phyloP scores from a whole-genome alignment of 2,888 invertebrate genomes.

The Schrankia costaestrigalis region DNA sequence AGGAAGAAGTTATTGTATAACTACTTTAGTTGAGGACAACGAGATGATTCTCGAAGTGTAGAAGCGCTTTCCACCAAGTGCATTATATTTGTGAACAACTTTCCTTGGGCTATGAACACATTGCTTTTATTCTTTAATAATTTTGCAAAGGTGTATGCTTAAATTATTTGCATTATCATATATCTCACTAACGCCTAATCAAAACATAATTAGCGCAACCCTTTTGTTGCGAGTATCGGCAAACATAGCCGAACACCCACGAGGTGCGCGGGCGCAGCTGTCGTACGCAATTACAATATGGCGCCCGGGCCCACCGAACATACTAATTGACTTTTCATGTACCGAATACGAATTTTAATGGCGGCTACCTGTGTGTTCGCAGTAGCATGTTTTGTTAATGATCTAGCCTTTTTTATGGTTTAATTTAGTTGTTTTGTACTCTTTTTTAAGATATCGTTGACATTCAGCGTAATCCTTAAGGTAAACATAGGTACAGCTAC shows the following conservation, averaged over 20 bases:
- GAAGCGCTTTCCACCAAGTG: too few relatives aligned
- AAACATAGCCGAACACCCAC: slow-evolving; percentile 40
- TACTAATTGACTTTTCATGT: slow-evolving; percentile 81
- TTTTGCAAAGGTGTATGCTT: too few relatives aligned
- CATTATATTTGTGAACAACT: too few relatives aligned
- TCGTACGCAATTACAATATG: slow-evolving; percentile 69
- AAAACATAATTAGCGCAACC: slow-evolving; percentile 40
- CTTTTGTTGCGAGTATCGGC: slow-evolving; percentile 19
- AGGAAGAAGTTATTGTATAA: too few relatives aligned
- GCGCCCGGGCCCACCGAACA: slow-evolving; percentile 53
- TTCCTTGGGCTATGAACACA: too few relatives aligned
- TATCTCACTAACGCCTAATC: slow-evolving; percentile 22
- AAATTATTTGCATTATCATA: too few relatives aligned
- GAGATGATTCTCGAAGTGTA: too few relatives aligned
- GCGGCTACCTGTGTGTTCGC: slow-evolving; percentile 46
- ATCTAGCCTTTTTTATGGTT: slow-evolving; percentile 29
- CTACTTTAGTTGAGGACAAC: too few relatives aligned
- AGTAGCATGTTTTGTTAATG: slow-evolving; percentile 39
- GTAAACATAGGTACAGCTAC: too few relatives aligned
- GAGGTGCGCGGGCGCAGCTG: slow-evolving; percentile 63
- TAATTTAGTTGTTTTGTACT: slow-evolving; percentile 17
- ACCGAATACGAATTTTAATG: slow-evolving; percentile 48
- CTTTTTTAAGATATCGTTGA: slow-evolving; percentile 3
- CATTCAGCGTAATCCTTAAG: background rate
- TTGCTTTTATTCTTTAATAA: too few relatives aligned